Evolutionary conservation across 1,140 invertebrate genomes (phyloP).

Genomic region (Scaptodrosophila lebanonensis): DNA sequence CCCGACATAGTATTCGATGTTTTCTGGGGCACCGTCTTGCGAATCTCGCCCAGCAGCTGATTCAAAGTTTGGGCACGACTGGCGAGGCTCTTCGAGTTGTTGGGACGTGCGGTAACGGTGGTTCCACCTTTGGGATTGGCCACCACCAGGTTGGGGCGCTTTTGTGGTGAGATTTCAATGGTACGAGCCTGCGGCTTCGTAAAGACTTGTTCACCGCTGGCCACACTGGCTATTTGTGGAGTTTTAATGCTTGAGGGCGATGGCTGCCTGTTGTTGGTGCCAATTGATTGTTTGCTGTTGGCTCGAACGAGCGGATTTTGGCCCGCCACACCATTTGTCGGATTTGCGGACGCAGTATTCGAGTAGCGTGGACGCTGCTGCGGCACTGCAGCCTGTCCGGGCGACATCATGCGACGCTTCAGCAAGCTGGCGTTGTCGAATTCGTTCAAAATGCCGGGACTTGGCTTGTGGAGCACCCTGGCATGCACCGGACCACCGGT

Average conservation of each 20-base stretch:
- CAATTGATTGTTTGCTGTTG: not conserved
- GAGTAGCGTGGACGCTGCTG: slow-evolving; percentile 43
- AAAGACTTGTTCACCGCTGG: not conserved
- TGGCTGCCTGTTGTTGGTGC: slow-evolving; percentile 11
- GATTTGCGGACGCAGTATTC: not conserved
- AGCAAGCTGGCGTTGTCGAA: slow-evolving; percentile 10
- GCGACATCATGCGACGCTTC: slow-evolving; percentile 36
- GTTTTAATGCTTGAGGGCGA: slow-evolving; percentile 27
- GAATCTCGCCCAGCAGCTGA: too few relatives aligned
- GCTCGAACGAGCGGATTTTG: slow-evolving; percentile 28
- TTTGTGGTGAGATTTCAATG: slow-evolving; percentile 5
- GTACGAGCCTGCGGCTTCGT: not conserved
- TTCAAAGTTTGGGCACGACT: not conserved
- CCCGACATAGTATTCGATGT: too few relatives aligned
- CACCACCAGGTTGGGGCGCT: slow-evolving; percentile 43
- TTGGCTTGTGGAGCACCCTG: not conserved
- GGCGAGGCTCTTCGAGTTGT: not conserved
- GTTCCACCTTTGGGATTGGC: slow-evolving; percentile 32
- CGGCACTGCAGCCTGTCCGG: not conserved
- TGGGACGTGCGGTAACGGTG: not conserved
- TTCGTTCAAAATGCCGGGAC: not conserved
- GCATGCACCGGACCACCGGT: not conserved
- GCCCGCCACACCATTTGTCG: not conserved
- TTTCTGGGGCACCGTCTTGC: not conserved
- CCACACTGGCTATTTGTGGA: slow-evolving; percentile 43